These are phyloP conservation scores for Cladorhizidae sp. DNA, from an alignment of 37 sponge, comb jelly and placozoan genomes.

Conservation along the genomic window DNA sequence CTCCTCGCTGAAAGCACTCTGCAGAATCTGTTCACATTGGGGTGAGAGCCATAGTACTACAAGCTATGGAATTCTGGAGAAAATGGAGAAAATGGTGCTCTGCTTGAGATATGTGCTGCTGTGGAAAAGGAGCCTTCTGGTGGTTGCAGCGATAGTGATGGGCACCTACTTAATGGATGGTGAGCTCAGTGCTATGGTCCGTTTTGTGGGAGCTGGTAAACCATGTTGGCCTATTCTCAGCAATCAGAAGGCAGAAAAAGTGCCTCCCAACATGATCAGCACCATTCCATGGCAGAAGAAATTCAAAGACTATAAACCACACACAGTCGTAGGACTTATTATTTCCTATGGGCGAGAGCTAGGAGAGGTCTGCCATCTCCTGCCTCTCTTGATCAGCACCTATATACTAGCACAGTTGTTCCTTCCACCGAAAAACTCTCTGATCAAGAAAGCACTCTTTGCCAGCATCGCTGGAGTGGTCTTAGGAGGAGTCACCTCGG, in stretches of 20 bases:
- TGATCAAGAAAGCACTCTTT: constrained; percentile 24
- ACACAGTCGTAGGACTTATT: background rate
- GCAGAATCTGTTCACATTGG: too few species aligned
- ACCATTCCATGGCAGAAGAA: constrained; percentile 19
- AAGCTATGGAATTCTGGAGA: too few species aligned
- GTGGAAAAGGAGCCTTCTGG: constrained; percentile 8
- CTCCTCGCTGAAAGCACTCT: too few species aligned
- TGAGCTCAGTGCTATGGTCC: constrained; percentile 28
- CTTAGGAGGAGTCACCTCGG: constrained; percentile 29
- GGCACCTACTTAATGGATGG: constrained; percentile 32
- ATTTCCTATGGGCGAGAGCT: constrained; percentile 12
- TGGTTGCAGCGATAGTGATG: background rate
- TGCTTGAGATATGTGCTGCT: background rate
- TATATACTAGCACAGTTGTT: constrained; percentile 14
- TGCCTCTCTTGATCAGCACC: constrained; percentile 31
- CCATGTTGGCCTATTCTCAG: constrained; percentile 43
- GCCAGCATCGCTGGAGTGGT: constrained; percentile 42
- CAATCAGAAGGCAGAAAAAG: too few species aligned
- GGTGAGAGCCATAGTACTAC: too few species aligned
- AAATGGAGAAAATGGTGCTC: too few species aligned
- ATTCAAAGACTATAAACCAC: constrained; percentile 20
- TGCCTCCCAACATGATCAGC: too few species aligned
- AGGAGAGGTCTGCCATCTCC: constrained; percentile 20
- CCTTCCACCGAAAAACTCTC: background rate
- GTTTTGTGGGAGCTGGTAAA: constrained; percentile 13